These are phyloP conservation scores for Drosophila imparisetae DNA, from an alignment of 2,888 invertebrate species.

Conservation along the genomic window DNA sequence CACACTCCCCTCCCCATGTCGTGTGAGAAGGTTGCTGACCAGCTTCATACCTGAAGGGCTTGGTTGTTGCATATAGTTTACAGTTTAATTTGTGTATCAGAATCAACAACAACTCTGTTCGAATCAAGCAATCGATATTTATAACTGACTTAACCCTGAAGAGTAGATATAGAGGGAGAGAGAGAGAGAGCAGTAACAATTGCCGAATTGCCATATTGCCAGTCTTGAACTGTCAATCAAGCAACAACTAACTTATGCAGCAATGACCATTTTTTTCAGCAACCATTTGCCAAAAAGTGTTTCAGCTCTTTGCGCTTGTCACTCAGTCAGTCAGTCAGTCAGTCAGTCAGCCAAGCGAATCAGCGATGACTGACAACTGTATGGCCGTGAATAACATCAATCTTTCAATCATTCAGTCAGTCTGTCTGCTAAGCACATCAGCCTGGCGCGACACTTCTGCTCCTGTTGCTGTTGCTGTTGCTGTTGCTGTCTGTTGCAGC, in stretches of 20 bases:
- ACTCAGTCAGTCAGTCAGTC: constrained; percentile 30
- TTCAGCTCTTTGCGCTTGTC: constrained; percentile 37
- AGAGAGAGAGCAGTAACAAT: not conserved
- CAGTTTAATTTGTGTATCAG: constrained; percentile 47
- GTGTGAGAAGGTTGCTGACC: constrained; percentile 60
- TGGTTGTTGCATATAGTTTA: constrained; percentile 51
- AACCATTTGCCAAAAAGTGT: constrained; percentile 38
- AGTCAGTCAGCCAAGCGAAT: constrained; percentile 27
- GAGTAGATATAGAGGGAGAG: not conserved
- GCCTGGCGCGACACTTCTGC: constrained; percentile 40
- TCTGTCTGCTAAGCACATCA: constrained; percentile 18
- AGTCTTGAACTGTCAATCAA: constrained; percentile 13
- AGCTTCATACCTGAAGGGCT: constrained; percentile 21
- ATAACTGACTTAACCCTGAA: not conserved
- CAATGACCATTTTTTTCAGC: constrained; percentile 39
- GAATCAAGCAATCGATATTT: constrained; percentile 19
- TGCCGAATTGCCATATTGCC: not conserved
- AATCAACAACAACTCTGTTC: constrained; percentile 2
- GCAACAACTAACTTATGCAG: constrained; percentile 52
- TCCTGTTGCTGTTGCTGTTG: constrained; percentile 15
- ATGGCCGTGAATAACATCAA: constrained; percentile 24
- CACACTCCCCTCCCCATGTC: not conserved
- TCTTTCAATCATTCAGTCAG: constrained; percentile 29
- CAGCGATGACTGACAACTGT: constrained; percentile 33
- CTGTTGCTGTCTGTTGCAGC: constrained; percentile 19